Evolutionary conservation across 2,797 vertebrate species (phyloP).

Genomic region (Thaleichthys pacificus): DNA sequence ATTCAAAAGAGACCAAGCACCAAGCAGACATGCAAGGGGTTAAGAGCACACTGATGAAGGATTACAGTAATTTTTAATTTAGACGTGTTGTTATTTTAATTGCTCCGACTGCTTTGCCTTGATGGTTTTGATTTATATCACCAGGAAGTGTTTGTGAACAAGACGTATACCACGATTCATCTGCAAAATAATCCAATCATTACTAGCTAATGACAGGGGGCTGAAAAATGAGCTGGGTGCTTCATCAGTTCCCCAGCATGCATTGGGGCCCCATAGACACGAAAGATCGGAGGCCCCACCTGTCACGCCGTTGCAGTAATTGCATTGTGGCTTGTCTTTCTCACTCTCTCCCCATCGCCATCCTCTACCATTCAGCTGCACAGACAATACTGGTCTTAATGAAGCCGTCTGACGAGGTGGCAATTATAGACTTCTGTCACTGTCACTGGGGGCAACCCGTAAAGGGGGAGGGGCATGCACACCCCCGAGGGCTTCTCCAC

Average conservation of each 20-base stretch:
- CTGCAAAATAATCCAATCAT: constrained; percentile 99
- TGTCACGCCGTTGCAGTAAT: constrained; percentile 82
- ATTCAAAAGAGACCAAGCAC: constrained; percentile 39
- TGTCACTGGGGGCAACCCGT: constrained; percentile 71
- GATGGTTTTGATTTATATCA: constrained; percentile 98
- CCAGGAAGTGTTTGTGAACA: constrained; percentile 97
- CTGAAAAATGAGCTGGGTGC: constrained; percentile 93
- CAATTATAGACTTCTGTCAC: constrained; percentile 84
- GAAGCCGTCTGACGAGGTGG: constrained; percentile 84
- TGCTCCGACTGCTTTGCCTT: constrained; percentile 92
- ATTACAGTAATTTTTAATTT: constrained; percentile 94
- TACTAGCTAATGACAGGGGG: constrained; percentile 97
- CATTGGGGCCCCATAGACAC: constrained; percentile 79
- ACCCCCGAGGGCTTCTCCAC: constrained; percentile 46
- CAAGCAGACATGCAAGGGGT: constrained; percentile 64
- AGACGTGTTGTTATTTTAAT: constrained; percentile 93
- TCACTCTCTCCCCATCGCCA: constrained; percentile 62
- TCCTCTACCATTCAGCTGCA: constrained; percentile 76
- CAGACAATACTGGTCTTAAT: constrained; percentile 84
- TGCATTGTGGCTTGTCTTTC: constrained; percentile 79
- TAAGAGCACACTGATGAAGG: constrained; percentile 90
- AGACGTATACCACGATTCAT: constrained; percentile 98
- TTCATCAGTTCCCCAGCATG: constrained; percentile 81
- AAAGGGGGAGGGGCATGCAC: constrained; percentile 22
- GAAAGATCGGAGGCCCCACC: constrained; percentile 82